These are phyloP conservation scores for Papilio helenus DNA, from an alignment of 1,140 invertebrate genomes.

Conservation along the genomic window DNA sequence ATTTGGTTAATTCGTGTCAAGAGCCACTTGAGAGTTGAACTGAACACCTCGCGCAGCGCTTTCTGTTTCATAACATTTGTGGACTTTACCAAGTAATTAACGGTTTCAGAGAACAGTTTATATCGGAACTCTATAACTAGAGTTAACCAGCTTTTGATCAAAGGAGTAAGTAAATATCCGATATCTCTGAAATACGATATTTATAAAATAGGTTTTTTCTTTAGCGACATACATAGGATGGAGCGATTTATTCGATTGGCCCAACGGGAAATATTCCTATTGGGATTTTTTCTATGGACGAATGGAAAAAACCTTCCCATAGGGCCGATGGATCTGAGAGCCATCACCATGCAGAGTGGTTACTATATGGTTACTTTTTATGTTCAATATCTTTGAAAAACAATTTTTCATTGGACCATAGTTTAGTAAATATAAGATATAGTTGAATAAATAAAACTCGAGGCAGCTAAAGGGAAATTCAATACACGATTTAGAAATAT, in stretches of 20 bases:
- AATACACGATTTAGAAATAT: background rate
- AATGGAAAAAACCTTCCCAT: no score
- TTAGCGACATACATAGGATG: no score
- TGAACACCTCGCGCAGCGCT: conserved; percentile 1
- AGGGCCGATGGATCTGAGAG: no score
- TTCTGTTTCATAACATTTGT: conserved; percentile 2
- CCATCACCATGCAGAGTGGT: no score
- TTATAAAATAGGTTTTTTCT: no score
- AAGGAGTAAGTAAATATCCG: background rate
- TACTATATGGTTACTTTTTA: no score
- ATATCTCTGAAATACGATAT: background rate
- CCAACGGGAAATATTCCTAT: no score
- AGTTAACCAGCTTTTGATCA: background rate
- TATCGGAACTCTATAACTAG: background rate
- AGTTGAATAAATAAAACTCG: conserved; percentile 2
- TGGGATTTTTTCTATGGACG: no score
- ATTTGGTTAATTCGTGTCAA: conserved; percentile 8
- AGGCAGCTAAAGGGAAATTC: background rate
- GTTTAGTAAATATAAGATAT: background rate
- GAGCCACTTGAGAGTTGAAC: background rate
- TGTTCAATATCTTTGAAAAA: background rate
- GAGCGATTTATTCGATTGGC: no score
- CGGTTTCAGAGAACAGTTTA: background rate
- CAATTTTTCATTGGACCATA: background rate
- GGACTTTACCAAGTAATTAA: conserved; percentile 14